A percentile compares a stretch with the other conserved stretches of the same genome.
phyloP scores from a whole-genome alignment of 2,797 vertebrate genomes.

The Cynopterus sphinx region DNA sequence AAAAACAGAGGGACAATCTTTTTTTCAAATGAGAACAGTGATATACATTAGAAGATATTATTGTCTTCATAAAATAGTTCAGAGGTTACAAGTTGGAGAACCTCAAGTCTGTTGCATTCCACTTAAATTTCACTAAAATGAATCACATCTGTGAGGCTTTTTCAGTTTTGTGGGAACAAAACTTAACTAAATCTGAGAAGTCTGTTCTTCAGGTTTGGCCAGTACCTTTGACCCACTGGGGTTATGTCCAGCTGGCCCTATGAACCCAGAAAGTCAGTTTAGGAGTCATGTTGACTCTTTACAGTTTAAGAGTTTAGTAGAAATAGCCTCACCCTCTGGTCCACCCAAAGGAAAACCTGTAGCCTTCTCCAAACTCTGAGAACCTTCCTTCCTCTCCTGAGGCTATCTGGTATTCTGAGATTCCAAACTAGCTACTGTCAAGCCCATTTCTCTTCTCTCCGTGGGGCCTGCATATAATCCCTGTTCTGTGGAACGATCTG shows the following conservation, averaged over 20 bases:
- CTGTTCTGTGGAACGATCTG: not conserved
- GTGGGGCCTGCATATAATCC: not conserved
- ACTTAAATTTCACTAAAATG: constrained; percentile 30
- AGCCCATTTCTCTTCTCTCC: not conserved
- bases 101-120: not conserved
- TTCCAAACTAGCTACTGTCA: not conserved
- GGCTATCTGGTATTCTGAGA: not conserved
- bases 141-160: constrained; percentile 5
- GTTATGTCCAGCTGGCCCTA: not conserved
- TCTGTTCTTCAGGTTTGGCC: constrained; percentile 38
- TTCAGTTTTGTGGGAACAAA: not conserved
- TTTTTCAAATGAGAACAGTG: constrained; percentile 2
- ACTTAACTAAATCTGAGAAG: not conserved
- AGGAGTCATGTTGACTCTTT: not conserved
- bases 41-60: not conserved
- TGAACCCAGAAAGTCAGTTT: constrained; percentile 8
- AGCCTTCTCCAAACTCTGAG: not conserved
- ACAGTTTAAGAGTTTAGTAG: not conserved
- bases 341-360: not conserved
- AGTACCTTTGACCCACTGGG: constrained; percentile 17
- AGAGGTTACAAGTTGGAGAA: not conserved
- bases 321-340: not conserved
- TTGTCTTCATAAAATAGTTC: not conserved
- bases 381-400: not conserved
- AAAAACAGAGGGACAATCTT: not conserved